Percentiles rank a stretch among this genome's conserved stretches.
Conservation (phyloP, 2,888 invertebrate genomes). For the Phaedon cochleariae region DNA sequence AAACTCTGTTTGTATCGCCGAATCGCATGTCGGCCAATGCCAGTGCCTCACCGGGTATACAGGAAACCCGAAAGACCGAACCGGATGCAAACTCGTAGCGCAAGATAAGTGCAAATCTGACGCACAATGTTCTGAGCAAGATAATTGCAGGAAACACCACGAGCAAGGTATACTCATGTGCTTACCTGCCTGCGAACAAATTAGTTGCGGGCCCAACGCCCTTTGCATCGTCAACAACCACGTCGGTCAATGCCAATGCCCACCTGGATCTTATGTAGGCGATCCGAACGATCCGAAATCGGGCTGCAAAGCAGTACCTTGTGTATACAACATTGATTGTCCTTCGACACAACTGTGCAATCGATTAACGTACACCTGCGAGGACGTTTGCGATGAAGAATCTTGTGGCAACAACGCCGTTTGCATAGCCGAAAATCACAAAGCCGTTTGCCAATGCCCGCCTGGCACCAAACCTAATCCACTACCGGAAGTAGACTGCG, state of each 20-base stretch:
- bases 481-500: constrained; percentile 83
- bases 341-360: constrained; percentile 82
- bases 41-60: constrained; percentile 84
- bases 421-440: constrained; percentile 86
- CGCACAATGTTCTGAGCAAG: constrained; percentile 84
- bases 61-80: constrained; percentile 90
- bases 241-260: constrained; percentile 88
- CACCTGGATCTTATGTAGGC: constrained; percentile 85
- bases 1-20: constrained; percentile 82
- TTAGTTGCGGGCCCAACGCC: constrained; percentile 85
- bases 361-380: constrained; percentile 82
- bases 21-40: constrained; percentile 79
- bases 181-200: constrained; percentile 78
- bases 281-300: constrained; percentile 80
- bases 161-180: constrained; percentile 71
- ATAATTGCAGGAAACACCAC: constrained; percentile 74
- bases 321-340: constrained; percentile 88
- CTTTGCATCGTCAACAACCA: constrained; percentile 91
- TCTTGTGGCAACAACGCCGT: constrained; percentile 89
- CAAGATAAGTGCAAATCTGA: constrained; percentile 82
- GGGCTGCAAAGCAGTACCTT: constrained; percentile 83
- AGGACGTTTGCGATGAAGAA: constrained; percentile 81
- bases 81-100: constrained; percentile 79
- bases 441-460: constrained; percentile 84
- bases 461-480: constrained; percentile 84